Evolutionary conservation across 2,888 invertebrate genomes (phyloP).

Genomic region (Eretmocerus hayati): DNA sequence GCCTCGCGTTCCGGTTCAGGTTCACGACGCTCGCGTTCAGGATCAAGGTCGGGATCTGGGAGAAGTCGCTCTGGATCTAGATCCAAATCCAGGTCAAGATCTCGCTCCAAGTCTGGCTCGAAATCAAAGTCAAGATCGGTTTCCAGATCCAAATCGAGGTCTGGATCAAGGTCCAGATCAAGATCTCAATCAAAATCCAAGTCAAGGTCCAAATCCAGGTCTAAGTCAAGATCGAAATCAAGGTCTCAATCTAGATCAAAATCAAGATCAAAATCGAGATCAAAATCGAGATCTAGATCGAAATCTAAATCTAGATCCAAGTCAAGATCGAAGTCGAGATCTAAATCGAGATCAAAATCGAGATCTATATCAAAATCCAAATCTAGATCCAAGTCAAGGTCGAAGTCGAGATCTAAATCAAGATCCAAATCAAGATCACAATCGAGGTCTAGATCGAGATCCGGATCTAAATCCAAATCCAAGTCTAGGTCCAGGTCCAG

Average conservation of each 20-base stretch:
- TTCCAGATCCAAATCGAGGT: constrained; percentile 31
- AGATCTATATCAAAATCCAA: too few species aligned
- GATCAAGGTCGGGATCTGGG: constrained; percentile 37
- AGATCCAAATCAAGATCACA: constrained; percentile 35
- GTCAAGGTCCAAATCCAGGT: constrained; percentile 37
- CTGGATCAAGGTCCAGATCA: constrained; percentile 4
- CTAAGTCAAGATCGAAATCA: constrained; percentile 23
- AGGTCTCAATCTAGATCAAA: constrained; percentile 32
- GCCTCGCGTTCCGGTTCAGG: constrained; percentile 39
- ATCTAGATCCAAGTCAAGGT: constrained; percentile 13
- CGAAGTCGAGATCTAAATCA: constrained; percentile 23
- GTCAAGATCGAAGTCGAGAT: background rate
- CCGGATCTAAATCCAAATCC: constrained; percentile 30
- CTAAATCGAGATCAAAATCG: background rate
- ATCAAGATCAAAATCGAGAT: constrained; percentile 4
- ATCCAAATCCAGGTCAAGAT: constrained; percentile 22
- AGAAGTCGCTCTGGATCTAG: constrained; percentile 34
- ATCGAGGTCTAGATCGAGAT: constrained; percentile 22
- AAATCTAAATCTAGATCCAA: constrained; percentile 1
- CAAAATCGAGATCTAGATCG: constrained; percentile 7
- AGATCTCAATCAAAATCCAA: constrained; percentile 28
- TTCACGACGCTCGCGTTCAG: constrained; percentile 24
- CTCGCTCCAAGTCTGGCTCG: constrained; percentile 35
- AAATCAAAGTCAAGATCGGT: constrained; percentile 21
- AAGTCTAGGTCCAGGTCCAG: constrained; percentile 4